Conservation (phyloP, 1,140 invertebrate species). For the Steinernema khuongi region DNA sequence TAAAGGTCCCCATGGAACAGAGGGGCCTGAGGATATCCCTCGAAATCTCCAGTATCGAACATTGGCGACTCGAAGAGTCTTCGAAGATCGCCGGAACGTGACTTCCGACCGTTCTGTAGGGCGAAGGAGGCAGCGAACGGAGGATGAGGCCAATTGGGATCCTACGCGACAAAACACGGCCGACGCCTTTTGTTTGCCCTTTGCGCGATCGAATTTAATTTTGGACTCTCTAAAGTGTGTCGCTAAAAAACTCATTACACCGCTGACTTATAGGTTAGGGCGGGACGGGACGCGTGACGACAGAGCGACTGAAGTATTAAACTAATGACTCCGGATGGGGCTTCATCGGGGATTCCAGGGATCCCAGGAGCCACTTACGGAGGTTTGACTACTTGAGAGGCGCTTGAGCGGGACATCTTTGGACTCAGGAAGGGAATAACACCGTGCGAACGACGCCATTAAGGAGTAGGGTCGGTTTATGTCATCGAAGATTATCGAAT, state of each 20-base stretch:
- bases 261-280: background rate
- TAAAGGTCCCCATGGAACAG: too few relatives aligned
- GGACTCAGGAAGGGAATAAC: too few relatives aligned
- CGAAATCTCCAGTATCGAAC: too few relatives aligned
- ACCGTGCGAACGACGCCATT: too few relatives aligned
- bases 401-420: too few relatives aligned
- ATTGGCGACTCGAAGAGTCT: background rate
- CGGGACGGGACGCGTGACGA: background rate
- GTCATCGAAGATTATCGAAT: too few relatives aligned
- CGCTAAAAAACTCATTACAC: background rate
- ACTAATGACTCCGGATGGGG: too few relatives aligned
- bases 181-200: slow-evolving; percentile 7
- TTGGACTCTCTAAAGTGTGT: background rate
- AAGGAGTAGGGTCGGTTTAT: too few relatives aligned
- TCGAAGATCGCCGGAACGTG: background rate
- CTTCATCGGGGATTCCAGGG: too few relatives aligned
- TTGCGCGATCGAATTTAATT: background rate
- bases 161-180: background rate
- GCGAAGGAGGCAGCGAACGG: background rate
- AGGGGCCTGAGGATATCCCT: too few relatives aligned
- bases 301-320: background rate
- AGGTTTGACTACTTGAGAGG: too few relatives aligned
- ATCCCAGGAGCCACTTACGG: too few relatives aligned
- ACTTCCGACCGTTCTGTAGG: background rate
- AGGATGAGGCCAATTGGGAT: background rate